Evolutionary conservation across 2,797 vertebrate species (phyloP).

Genomic region (Notolabrus celidotus): DNA sequence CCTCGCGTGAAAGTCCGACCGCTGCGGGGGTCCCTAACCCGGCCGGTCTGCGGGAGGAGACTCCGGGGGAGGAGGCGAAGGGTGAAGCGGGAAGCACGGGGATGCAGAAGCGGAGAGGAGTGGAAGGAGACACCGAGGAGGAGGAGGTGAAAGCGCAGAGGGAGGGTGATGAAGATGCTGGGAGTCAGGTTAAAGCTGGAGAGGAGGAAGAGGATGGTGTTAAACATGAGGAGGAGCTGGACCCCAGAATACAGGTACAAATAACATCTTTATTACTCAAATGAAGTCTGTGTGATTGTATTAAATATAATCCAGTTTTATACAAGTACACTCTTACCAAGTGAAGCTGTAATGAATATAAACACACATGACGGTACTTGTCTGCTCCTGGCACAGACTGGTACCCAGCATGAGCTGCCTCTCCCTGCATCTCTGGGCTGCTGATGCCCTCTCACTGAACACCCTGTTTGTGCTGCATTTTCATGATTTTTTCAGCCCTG

Average conservation of each 20-base stretch:
- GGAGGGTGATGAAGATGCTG: constrained; percentile 31
- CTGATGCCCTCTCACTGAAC: not conserved
- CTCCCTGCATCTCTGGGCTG: not conserved
- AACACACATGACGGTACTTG: not conserved
- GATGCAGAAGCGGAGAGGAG: constrained; percentile 59
- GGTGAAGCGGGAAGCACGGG: constrained; percentile 31
- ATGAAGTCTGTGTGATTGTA: too few relatives aligned
- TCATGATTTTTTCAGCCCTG: not conserved
- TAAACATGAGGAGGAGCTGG: constrained; percentile 87
- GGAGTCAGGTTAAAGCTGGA: constrained; percentile 32
- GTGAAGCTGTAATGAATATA: too few relatives aligned
- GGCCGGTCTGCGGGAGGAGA: constrained; percentile 74
- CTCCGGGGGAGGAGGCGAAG: constrained; percentile 72
- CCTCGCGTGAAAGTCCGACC: constrained; percentile 70
- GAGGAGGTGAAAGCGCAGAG: constrained; percentile 37
- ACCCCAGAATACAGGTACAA: constrained; percentile 92
- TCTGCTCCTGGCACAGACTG: constrained; percentile 6
- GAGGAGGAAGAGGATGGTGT: constrained; percentile 56
- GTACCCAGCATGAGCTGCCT: not conserved
- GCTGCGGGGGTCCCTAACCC: constrained; percentile 56
- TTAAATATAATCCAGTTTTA: too few relatives aligned
- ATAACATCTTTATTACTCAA: too few relatives aligned
- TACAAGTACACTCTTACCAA: not conserved
- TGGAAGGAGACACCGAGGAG: constrained; percentile 31
- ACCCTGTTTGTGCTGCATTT: not conserved